phyloP scores from a whole-genome alignment of 2,888 invertebrate species.

The Spodoptera picta region DNA sequence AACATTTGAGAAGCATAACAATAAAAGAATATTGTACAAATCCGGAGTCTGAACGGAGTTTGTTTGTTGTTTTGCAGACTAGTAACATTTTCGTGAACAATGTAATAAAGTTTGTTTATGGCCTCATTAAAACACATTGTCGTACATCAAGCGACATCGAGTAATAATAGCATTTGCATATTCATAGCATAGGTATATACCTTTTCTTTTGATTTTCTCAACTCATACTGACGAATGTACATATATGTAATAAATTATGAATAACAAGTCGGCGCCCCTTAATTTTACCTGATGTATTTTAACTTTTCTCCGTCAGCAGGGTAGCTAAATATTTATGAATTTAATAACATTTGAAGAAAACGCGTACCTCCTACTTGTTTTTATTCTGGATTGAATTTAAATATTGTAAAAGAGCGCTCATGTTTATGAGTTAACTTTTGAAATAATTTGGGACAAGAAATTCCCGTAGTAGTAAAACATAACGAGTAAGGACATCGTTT shows the following conservation, averaged over 20 bases:
- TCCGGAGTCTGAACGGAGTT: conserved; percentile 52
- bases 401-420: neutral
- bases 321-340: neutral
- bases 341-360: conserved; percentile 11
- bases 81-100: conserved; percentile 70
- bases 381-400: neutral
- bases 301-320: conserved; percentile 9
- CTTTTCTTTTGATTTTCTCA: conserved; percentile 31
- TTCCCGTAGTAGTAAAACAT: conserved; percentile 25
- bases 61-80: conserved; percentile 67
- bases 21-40: conserved; percentile 59
- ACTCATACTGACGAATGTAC: conserved; percentile 21
- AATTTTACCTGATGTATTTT: conserved; percentile 10
- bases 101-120: conserved; percentile 70
- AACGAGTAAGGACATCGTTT: conserved; percentile 10
- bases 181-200: conserved; percentile 46
- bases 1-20: conserved; percentile 56
- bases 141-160: conserved; percentile 62
- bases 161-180: conserved; percentile 63
- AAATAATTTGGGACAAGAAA: conserved; percentile 10
- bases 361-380: neutral
- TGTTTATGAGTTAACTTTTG: neutral
- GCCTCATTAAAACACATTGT: conserved; percentile 69
- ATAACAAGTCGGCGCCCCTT: conserved; percentile 9
- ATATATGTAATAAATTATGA: conserved; percentile 16